phyloP scores from a whole-genome alignment of 2,113 vertebrate species.

The Ahaetulla prasina region DNA sequence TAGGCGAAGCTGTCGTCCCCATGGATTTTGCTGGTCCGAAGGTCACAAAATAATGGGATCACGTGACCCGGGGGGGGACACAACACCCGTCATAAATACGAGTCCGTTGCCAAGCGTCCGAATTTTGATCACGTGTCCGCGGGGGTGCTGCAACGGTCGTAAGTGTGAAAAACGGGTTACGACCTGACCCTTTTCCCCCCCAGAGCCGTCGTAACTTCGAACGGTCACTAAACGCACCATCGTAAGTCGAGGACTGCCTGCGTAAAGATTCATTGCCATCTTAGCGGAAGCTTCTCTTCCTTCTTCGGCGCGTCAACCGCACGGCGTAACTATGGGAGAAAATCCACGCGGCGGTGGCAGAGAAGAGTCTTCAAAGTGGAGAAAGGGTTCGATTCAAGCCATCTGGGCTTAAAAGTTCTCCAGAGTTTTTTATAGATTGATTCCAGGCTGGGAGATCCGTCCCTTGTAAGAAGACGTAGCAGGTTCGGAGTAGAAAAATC shows the following conservation, averaged over 20 bases:
- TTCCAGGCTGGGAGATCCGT: too few species aligned
- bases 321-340: neutral
- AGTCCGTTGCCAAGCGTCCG: neutral
- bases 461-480: neutral
- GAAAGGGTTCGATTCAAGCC: neutral
- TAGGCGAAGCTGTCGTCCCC: too few species aligned
- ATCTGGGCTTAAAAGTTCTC: neutral
- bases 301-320: fast-evolving
- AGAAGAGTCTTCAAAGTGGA: too few species aligned
- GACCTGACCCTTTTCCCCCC: too few species aligned
- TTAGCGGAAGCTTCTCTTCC: too few species aligned
- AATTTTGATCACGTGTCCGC: neutral
- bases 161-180: neutral
- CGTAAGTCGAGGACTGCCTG: too few species aligned
- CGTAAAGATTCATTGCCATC: neutral
- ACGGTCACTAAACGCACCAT: too few species aligned
- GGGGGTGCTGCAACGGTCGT: too few species aligned
- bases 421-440: neutral
- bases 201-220: too few species aligned
- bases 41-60: too few species aligned
- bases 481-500: neutral
- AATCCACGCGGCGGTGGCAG: too few species aligned
- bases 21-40: neutral
- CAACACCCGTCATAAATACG: neutral
- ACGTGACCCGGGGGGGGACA: neutral